Evolutionary conservation across 2,888 invertebrate species (phyloP), one percentile per base, ranked within the genome.

Genomic region (Sussaba pulchella): DNA sequence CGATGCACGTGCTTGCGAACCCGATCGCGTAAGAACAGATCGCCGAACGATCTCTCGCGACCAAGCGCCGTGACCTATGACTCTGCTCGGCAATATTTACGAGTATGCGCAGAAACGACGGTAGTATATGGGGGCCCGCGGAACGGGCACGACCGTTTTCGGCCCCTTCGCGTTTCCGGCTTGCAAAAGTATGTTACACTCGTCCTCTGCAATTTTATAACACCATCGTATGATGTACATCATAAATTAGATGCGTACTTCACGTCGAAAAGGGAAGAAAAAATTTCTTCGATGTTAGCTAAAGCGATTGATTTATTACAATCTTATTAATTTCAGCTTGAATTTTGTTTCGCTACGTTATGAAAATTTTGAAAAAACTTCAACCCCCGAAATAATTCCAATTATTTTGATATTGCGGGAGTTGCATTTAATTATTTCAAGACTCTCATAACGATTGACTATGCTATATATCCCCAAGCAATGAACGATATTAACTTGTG

Each of bases 101-200:
- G 69, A 70, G 69, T 45, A 24, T 69, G 69, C 57, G 43, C 54
- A 57, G 69, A 54, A 31, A 41, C 69, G 69, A 26, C 26, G 54
- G 43, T 57, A 57, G n/a, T n/a, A n/a, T n/a, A n/a, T n/a, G 41
- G 57, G 54, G 12, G 24, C 14, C 41, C 3, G 69, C 10, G 43
- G 31, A 57, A 54, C 57, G 57, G 12, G 57, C 57, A 70, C 69
- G 54, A 70, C 17, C 57, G 45, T 57, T 54, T 31, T 54, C 41
- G 54, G 43, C 41, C 43, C 19, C 57, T 43, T 45, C 31, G 57
- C 43, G 17, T 70, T 70, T 70, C 69, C 69, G 69, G 57, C 17
- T 70, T 70, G 57, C 57, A 43, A 70, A 70, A 57, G 43, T n/a
- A 21, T 39, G 57, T 61, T 61, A 61, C 41, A 21, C 57, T 17